These are phyloP conservation scores for Tragelaphus oryx DNA, from an alignment of 2,797 vertebrate genomes.

Conservation along the genomic window DNA sequence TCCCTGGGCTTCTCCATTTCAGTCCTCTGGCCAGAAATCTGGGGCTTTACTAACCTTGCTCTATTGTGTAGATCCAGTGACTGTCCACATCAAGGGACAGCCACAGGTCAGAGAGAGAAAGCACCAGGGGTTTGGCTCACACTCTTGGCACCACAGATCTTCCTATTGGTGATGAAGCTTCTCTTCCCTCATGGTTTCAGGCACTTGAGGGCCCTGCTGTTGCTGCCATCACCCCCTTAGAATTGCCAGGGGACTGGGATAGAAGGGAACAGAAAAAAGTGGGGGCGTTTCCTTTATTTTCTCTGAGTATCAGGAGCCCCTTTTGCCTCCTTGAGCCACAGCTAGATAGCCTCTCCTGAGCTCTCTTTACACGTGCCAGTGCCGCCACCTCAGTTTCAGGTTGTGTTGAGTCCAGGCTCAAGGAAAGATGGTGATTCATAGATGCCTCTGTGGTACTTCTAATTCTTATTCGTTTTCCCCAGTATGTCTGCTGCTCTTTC, in stretches of 20 bases:
- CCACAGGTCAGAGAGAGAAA: not conserved
- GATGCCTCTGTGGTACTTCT: too few relatives aligned
- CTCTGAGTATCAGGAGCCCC: not conserved
- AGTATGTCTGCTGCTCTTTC: not conserved
- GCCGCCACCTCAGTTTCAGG: not conserved
- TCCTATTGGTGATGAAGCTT: not conserved
- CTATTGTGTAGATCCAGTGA: not conserved
- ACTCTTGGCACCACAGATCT: not conserved
- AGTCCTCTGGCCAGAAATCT: not conserved
- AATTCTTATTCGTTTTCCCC: not conserved
- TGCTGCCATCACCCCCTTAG: not conserved
- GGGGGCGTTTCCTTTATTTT: not conserved
- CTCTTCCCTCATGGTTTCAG: not conserved
- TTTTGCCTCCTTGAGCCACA: not conserved
- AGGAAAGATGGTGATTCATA: not conserved
- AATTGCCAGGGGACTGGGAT: not conserved
- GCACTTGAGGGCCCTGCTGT: too few relatives aligned
- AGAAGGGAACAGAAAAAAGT: not conserved
- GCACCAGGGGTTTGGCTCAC: not conserved
- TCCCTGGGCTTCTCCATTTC: not conserved
- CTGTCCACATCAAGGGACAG: not conserved
- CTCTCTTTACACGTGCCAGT: accelerated
- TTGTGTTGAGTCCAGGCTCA: not conserved
- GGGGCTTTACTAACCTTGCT: not conserved
- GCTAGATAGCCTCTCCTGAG: not conserved